A percentile compares a stretch with the other conserved stretches of the same genome.
phyloP scores from a whole-genome alignment of 2,888 invertebrate species.

The Germaria angustata region DNA sequence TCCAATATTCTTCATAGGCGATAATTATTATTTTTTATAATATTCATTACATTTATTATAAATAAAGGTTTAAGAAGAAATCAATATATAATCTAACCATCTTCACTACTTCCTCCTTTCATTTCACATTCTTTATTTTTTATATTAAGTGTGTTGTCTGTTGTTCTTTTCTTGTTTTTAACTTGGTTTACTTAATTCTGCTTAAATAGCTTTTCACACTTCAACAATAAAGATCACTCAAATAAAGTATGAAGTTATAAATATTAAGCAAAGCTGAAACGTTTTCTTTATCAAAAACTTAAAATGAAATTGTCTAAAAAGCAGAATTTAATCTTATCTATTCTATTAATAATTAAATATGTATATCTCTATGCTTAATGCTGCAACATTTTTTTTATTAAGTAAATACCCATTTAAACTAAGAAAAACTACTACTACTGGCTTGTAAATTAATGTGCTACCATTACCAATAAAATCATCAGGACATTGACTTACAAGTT shows the following conservation, averaged over 20 bases:
- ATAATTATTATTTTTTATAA: slow-evolving; percentile 69
- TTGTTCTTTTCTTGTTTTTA: neutral
- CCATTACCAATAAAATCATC: slow-evolving; percentile 50
- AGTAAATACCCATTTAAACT: slow-evolving; percentile 15
- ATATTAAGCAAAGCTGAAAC: neutral
- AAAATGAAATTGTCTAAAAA: neutral
- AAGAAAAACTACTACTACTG: slow-evolving; percentile 18
- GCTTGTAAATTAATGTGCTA: slow-evolving; percentile 62
- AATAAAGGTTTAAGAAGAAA: slow-evolving; percentile 48
- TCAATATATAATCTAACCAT: slow-evolving; percentile 25
- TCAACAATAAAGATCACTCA: slow-evolving; percentile 5
- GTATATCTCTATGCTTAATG: slow-evolving; percentile 37
- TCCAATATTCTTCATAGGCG: slow-evolving; percentile 79
- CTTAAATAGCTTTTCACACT: slow-evolving; percentile 10
- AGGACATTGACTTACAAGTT: slow-evolving; percentile 41
- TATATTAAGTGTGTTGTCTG: slow-evolving; percentile 25
- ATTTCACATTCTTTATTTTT: slow-evolving; percentile 32
- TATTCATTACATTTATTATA: slow-evolving; percentile 37
- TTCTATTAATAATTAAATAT: neutral
- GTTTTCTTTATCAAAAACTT: slow-evolving; percentile 2
- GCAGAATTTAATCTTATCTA: slow-evolving; percentile 6
- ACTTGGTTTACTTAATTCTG: slow-evolving; percentile 22
- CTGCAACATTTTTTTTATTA: slow-evolving; percentile 27
- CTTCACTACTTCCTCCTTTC: neutral
- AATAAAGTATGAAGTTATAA: neutral